These are phyloP conservation scores for Heterohyrax brucei DNA, from an alignment of 2,797 vertebrate genomes.

Conservation along the genomic window DNA sequence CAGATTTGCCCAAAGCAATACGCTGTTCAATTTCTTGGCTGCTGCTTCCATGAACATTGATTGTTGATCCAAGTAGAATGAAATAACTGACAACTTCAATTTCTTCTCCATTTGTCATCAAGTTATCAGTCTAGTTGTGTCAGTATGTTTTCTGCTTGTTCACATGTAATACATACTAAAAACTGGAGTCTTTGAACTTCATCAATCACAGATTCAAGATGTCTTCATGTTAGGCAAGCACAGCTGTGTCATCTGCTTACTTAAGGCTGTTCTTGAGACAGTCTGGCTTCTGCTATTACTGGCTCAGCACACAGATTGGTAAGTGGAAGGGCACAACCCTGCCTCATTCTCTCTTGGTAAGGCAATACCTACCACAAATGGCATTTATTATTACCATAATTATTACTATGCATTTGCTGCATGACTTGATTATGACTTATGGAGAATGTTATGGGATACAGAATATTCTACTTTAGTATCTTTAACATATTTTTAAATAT, in stretches of 20 bases:
- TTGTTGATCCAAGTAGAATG: too few relatives aligned
- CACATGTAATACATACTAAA: background rate
- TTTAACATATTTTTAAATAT: constrained; percentile 39
- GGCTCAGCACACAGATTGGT: background rate
- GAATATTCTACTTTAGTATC: constrained; percentile 4
- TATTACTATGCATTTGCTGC: constrained; percentile 3
- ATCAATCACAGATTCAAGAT: background rate
- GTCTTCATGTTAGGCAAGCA: background rate
- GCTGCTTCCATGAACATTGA: too few relatives aligned
- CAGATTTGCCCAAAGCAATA: too few relatives aligned
- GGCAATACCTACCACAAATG: background rate
- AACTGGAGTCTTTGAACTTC: too few relatives aligned
- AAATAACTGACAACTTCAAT: too few relatives aligned
- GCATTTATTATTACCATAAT: constrained; percentile 29
- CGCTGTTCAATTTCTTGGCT: too few relatives aligned
- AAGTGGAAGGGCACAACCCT: background rate
- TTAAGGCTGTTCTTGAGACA: background rate
- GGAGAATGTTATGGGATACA: constrained; percentile 38
- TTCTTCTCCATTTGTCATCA: too few relatives aligned
- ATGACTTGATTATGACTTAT: constrained; percentile 57
- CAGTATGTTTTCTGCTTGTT: background rate
- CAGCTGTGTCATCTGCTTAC: background rate
- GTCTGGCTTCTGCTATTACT: background rate
- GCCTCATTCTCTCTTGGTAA: too few relatives aligned
- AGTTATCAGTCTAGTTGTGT: too few relatives aligned